phyloP scores from a whole-genome alignment of 2,888 invertebrate species.

The Sminthurinus aureus region DNA sequence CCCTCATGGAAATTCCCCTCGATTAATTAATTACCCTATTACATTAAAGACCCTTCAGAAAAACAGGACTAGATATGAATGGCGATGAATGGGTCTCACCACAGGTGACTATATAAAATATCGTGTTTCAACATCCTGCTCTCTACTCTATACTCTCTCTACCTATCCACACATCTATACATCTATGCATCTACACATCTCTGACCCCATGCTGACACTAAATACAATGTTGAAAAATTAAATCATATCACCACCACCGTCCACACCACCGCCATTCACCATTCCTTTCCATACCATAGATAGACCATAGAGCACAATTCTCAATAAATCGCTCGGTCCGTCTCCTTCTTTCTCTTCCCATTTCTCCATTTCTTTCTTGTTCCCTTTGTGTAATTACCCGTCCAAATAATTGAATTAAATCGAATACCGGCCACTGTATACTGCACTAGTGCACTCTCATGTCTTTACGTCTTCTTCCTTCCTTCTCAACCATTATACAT shows the following conservation, averaged over 20 bases:
- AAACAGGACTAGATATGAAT: slow-evolving; percentile 16
- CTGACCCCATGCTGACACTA: slow-evolving; percentile 14
- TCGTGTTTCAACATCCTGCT: slow-evolving; percentile 18
- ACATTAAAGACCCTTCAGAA: slow-evolving; percentile 23
- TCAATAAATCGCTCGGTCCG: not conserved
- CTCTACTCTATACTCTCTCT: not conserved
- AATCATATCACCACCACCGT: slow-evolving; percentile 12
- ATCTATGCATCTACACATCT: not conserved
- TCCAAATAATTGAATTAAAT: slow-evolving; percentile 1
- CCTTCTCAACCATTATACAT: no score
- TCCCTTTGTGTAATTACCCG: not conserved
- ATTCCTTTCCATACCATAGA: not conserved
- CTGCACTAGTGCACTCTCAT: not conserved
- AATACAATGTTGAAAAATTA: slow-evolving; percentile 18
- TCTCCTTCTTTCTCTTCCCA: not conserved
- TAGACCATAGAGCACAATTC: not conserved
- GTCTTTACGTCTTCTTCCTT: not conserved
- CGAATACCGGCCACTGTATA: slow-evolving; percentile 5
- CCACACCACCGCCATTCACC: not conserved
- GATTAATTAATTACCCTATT: slow-evolving; percentile 20
- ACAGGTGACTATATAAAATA: slow-evolving; percentile 22
- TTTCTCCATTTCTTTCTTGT: slow-evolving; percentile 8
- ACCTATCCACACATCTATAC: not conserved
- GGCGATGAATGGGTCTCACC: slow-evolving; percentile 10
- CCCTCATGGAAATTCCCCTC: slow-evolving; percentile 9